A percentile compares a stretch with the other conserved stretches of the same genome.
Evolutionary conservation across 2,888 invertebrate genomes (phyloP).

Genomic region (Platerodrilus igneus): DNA sequence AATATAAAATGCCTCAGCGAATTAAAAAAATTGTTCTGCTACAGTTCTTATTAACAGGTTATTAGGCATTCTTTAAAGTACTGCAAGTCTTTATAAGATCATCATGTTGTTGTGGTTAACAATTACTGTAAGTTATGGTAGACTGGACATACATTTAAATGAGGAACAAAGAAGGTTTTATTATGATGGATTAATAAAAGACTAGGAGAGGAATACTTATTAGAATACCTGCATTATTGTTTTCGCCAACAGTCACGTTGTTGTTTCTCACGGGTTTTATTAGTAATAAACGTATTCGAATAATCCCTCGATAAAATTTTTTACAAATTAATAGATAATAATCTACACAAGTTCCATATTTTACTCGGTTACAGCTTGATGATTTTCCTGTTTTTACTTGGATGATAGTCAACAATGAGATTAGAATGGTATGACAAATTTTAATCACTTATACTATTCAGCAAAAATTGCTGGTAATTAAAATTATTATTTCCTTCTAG

Average conservation of each 20-base stretch:
- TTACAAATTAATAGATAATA: slow-evolving; percentile 18
- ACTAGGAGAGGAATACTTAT: slow-evolving; percentile 42
- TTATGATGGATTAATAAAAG: slow-evolving; percentile 14
- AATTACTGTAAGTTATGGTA: slow-evolving; percentile 35
- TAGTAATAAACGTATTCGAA: no score
- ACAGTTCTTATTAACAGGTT: no score
- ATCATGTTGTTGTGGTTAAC: slow-evolving; percentile 36
- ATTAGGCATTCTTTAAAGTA: no score
- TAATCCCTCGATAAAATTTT: no score
- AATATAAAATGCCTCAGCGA: no score
- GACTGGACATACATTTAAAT: slow-evolving; percentile 27
- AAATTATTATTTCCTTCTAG: slow-evolving; percentile 15
- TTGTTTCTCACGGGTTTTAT: slow-evolving; percentile 47
- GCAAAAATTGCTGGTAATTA: slow-evolving; percentile 17
- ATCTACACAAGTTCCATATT: no score
- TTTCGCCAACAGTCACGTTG: slow-evolving; percentile 47
- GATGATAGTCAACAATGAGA: slow-evolving; percentile 20
- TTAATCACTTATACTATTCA: slow-evolving; percentile 16
- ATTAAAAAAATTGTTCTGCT: no score
- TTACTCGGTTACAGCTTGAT: slow-evolving; percentile 11
- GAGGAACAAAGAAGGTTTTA: slow-evolving; percentile 26
- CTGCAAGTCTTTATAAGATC: no score
- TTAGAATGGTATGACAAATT: slow-evolving; percentile 17
- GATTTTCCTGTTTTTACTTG: slow-evolving; percentile 17
- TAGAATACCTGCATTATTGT: slow-evolving; percentile 50